Base-by-base conservation (phyloP, 2,113 vertebrate genomes). In the Actenoides hombroni region DNA sequence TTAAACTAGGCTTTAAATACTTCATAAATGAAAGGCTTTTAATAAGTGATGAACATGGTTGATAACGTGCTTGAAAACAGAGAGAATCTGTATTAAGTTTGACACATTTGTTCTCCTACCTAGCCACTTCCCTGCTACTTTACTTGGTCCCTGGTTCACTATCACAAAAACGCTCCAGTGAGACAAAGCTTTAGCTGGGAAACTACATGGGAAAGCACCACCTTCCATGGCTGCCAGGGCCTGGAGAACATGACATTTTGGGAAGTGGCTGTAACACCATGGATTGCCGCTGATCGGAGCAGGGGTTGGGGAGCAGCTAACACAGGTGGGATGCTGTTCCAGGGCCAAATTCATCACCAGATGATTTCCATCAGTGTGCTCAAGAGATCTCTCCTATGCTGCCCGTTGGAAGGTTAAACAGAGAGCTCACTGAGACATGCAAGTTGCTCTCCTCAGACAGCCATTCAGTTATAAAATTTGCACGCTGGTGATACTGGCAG, bases 1-100 rank as follows among this genome's bases (percentile, higher is more conserved):
- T 96, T 96, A 96, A 96, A 93, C 70, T 73, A 87, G 68, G 53
- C 85, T 92, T 95, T 97, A 95, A 94, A 81, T 77, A 70, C 85
- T 94, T 96, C 88, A 89, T 94, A 96, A 96, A 94, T 83, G 85
- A 95, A 91, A 96, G 75, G 33, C 79, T 90, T 95, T 96, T 96
- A 97, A 97, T 97, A 96, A 96, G 84, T 92, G 85, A 93, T 94
- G 91, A 97, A 92, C 90, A 40, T 83, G 35, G 75, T 69, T 61
- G 79, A 96, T 87, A 94, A 89, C 78, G 67, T 3, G 10, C 79
- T 91, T 77, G 80, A 83, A 96, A 97, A 94, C 73, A 83, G 85
- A 70, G 65, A 49, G 68, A 84, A 70, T 94, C 76, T 94, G 94
- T 90, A 93, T 92, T 84, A 81, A 90, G 73, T 79, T 94, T 92